Evolutionary conservation across 2,888 invertebrate genomes (phyloP).

Genomic region (Cheilosia soror): DNA sequence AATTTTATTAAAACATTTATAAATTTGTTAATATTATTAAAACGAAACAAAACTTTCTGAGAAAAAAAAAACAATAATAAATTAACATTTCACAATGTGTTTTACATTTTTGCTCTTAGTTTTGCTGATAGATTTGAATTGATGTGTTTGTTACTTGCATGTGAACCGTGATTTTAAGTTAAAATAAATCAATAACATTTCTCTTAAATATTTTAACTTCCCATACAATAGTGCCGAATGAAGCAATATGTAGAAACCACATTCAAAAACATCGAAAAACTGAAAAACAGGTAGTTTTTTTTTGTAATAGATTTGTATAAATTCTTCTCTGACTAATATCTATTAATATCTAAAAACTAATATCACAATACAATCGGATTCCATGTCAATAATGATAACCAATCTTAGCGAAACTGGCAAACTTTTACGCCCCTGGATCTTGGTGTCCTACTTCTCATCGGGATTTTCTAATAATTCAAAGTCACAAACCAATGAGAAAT

Average conservation of each 20-base stretch:
- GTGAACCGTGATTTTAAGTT: background rate
- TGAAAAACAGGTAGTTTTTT: constrained; percentile 33
- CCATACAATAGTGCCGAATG: background rate
- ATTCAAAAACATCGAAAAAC: constrained; percentile 2
- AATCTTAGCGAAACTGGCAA: constrained; percentile 64
- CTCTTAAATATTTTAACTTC: background rate
- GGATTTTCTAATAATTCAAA: constrained; percentile 83
- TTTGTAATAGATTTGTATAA: constrained; percentile 50
- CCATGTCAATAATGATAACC: constrained; percentile 47
- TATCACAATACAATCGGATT: constrained; percentile 80
- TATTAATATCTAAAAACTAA: constrained; percentile 81
- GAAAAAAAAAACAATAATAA: constrained; percentile 34
- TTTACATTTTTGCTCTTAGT: constrained; percentile 3
- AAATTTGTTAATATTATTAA: constrained; percentile 54
- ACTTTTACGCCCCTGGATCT: constrained; percentile 33
- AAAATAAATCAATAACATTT: constrained; percentile 5
- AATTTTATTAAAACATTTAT: constrained; percentile 67
- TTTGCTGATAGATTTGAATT: constrained; percentile 1
- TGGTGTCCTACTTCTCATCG: constrained; percentile 28
- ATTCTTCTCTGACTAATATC: constrained; percentile 52
- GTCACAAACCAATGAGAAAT: constrained; percentile 89
- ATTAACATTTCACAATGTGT: constrained; percentile 50
- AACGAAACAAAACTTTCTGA: constrained; percentile 40
- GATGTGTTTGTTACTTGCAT: constrained; percentile 5
- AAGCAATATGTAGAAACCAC: constrained; percentile 33